Evolutionary conservation across 2,113 vertebrate species (phyloP), one percentile per base, ranked within the genome.

Genomic region (Polyodon spathula): DNA sequence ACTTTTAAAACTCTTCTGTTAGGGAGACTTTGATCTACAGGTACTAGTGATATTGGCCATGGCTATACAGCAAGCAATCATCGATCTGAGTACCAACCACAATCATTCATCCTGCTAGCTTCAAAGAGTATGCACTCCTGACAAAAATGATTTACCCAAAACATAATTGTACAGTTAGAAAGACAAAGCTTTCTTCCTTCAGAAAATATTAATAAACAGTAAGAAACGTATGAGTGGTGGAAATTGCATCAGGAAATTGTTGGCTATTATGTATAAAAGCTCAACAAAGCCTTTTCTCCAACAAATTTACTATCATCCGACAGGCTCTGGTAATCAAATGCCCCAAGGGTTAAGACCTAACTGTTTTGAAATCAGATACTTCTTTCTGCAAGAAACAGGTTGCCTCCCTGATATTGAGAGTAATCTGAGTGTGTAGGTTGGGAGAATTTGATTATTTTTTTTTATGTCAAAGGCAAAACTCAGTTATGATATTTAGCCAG

Each of bases 181-280:
- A n/a, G n/a, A n/a, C n/a, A n/a, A n/a, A n/a, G n/a, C n/a, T n/a
- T n/a, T n/a, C n/a, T n/a, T n/a, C n/a, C n/a, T n/a, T n/a, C n/a
- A n/a, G n/a, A n/a, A n/a, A n/a, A n/a, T n/a, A n/a, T n/a, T n/a
- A n/a, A n/a, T 50, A 59, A 56, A 63, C 62, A 41, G 60, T 56
- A n/a, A 63, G 63, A 77, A 65, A 67, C 62, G 77, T 60, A 68
- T 74, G 71, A 68, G 70, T 68, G 67, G 69, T 65, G 71, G 59
- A 59, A 42, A 58, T 53, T 76, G 62, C 60, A 73, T 16, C 10
- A 10, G 68, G 71, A 76, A 76, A 72, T 75, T 65, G 73, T 71
- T 76, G 72, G 73, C 70, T 71, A 70, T 75, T 69, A 71, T 75
- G 75, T 77, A 71, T 69, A 66, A 68, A 62, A 69, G 59, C 57